phyloP scores from a whole-genome alignment of 2,797 vertebrate genomes.

The Alcedo atthis region DNA sequence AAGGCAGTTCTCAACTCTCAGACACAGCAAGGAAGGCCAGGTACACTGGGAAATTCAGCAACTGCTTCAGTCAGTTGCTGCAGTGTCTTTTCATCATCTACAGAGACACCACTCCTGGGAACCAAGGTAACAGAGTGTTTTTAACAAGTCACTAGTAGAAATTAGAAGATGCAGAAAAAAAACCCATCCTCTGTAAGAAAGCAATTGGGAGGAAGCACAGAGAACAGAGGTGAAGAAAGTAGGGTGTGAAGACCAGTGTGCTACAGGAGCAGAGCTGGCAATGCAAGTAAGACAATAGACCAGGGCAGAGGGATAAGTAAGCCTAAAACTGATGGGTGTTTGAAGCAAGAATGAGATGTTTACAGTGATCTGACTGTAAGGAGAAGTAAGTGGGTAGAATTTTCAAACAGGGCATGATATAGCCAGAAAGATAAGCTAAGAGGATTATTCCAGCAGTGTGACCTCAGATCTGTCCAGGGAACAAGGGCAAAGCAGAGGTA shows the following conservation, averaged over 20 bases:
- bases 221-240: neutral
- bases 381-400: slow-evolving; percentile 34
- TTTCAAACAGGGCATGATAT: slow-evolving; percentile 35
- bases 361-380: slow-evolving; percentile 8
- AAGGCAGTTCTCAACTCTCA: neutral
- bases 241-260: neutral
- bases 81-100: neutral
- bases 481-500: neutral
- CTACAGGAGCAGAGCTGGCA: neutral
- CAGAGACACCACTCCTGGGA: neutral
- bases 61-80: neutral
- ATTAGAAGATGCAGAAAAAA: neutral
- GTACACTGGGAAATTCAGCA: neutral
- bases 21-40: neutral
- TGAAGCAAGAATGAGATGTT: neutral
- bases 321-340: neutral
- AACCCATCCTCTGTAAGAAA: neutral
- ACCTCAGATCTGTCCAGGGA: neutral
- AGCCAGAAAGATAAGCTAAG: slow-evolving; percentile 43
- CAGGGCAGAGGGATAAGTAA: neutral
- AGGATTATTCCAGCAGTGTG: slow-evolving; percentile 43
- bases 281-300: neutral
- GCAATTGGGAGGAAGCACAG: neutral
- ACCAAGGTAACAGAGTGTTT: neutral
- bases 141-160: neutral